Percentiles rank a stretch among this genome's conserved stretches.
Evolutionary conservation across 2,113 vertebrate genomes (phyloP).

Genomic region (Rhineura floridana): DNA sequence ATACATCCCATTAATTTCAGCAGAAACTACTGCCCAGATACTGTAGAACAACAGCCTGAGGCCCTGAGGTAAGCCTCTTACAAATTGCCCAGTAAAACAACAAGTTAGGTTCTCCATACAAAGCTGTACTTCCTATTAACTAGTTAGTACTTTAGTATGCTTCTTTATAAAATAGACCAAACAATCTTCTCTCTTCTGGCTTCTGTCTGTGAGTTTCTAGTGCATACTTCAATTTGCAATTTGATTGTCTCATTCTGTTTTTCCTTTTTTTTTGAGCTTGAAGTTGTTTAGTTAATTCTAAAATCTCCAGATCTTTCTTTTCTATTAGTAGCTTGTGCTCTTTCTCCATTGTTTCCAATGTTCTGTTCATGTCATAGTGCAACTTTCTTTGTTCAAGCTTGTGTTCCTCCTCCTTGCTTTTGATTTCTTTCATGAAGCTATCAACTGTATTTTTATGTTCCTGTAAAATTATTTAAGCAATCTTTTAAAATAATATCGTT

Average conservation of each 20-base stretch:
- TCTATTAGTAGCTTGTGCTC: slow-evolving; percentile 77
- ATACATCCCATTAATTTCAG: neutral
- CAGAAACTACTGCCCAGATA: neutral
- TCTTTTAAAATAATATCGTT: slow-evolving; percentile 21
- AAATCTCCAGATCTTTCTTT: slow-evolving; percentile 80
- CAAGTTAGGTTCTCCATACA: neutral
- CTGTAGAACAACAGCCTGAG: neutral
- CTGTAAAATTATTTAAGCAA: slow-evolving; percentile 62
- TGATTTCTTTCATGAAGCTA: slow-evolving; percentile 71
- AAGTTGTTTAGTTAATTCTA: slow-evolving; percentile 83
- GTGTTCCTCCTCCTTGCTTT: slow-evolving; percentile 75
- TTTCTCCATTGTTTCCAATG: slow-evolving; percentile 80
- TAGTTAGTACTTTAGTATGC: neutral
- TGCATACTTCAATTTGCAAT: slow-evolving; percentile 88
- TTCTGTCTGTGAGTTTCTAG: slow-evolving; percentile 9
- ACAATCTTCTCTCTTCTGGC: neutral
- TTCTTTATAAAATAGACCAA: neutral
- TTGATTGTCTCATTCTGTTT: slow-evolving; percentile 89
- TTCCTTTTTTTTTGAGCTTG: slow-evolving; percentile 86
- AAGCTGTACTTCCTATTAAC: neutral
- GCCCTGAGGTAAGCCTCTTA: neutral
- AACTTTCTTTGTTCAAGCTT: slow-evolving; percentile 69
- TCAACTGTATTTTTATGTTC: slow-evolving; percentile 73
- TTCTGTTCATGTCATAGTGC: slow-evolving; percentile 61
- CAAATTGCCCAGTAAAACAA: neutral